phyloP scores from a whole-genome alignment of 2,113 vertebrate genomes.

The Okapia johnstoni region DNA sequence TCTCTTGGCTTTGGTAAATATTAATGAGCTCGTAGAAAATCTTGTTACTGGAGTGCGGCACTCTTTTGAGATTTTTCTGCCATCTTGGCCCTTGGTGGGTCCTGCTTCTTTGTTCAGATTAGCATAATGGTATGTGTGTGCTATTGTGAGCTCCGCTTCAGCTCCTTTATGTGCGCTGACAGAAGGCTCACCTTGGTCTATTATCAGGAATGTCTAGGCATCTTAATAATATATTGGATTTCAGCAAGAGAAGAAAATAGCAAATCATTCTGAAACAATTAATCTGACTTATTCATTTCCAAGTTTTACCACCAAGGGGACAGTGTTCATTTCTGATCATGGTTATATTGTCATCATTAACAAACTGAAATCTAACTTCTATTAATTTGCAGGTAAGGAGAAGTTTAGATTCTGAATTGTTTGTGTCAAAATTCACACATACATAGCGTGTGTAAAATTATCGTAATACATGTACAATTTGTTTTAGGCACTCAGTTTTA shows the following conservation, averaged over 20 bases:
- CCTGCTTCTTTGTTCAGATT: conserved; percentile 72
- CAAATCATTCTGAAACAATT: conserved; percentile 64
- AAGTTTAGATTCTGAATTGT: conserved; percentile 28
- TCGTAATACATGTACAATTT: not conserved
- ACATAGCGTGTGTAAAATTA: not conserved
- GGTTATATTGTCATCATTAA: conserved; percentile 40
- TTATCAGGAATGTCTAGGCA: conserved; percentile 55
- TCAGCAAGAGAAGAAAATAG: conserved; percentile 39
- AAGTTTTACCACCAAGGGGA: conserved; percentile 39
- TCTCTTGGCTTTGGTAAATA: conserved; percentile 78
- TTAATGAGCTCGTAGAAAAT: conserved; percentile 76
- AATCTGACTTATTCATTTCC: conserved; percentile 37
- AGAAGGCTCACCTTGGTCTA: conserved; percentile 66
- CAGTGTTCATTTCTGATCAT: conserved; percentile 43
- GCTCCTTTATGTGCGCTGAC: conserved; percentile 72
- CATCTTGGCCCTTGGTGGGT: conserved; percentile 67
- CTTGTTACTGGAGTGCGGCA: conserved; percentile 68
- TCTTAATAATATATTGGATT: conserved; percentile 71
- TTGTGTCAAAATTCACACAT: not conserved
- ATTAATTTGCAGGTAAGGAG: not conserved
- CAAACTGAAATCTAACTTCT: conserved; percentile 15
- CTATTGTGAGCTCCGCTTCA: conserved; percentile 69
- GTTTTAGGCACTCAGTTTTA: not conserved
- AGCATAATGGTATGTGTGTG: conserved; percentile 67
- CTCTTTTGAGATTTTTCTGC: conserved; percentile 70